These are phyloP conservation scores for Chesias legatella DNA, from an alignment of 2,888 invertebrate species.

Conservation along the genomic window DNA sequence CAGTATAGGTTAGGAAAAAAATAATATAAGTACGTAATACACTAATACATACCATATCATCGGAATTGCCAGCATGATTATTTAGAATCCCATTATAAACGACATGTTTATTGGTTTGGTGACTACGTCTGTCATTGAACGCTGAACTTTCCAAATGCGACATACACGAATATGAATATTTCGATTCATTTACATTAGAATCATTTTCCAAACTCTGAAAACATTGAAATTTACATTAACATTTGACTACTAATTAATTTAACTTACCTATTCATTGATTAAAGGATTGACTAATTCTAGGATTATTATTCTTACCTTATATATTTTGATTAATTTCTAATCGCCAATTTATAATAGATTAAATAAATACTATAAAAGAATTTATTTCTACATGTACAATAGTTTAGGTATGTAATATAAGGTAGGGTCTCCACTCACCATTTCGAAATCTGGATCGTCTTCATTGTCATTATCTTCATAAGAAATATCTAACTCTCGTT, in stretches of 20 bases:
- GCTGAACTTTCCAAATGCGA: slow-evolving; percentile 4
- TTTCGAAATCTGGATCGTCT: slow-evolving; percentile 15
- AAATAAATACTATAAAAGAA: too few relatives aligned
- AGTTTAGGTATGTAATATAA: too few relatives aligned
- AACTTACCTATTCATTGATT: too few relatives aligned
- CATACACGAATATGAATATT: slow-evolving; percentile 5
- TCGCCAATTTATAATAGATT: too few relatives aligned
- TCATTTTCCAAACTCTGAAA: slow-evolving; percentile 15
- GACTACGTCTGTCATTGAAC: slow-evolving; percentile 1
- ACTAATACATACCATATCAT: slow-evolving; percentile 27
- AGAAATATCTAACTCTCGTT: slow-evolving; percentile 8
- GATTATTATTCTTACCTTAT: too few relatives aligned
- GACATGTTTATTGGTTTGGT: slow-evolving; percentile 14
- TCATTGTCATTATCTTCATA: slow-evolving; percentile 16
- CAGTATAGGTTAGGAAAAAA: too few relatives aligned
- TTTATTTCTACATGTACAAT: too few relatives aligned
- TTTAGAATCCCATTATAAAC: slow-evolving; percentile 20
- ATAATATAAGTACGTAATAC: not conserved
- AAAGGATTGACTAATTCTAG: too few relatives aligned
- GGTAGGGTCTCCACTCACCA: slow-evolving; percentile 4
- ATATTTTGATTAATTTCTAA: too few relatives aligned
- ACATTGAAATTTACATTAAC: slow-evolving; percentile 1
- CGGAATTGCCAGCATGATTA: slow-evolving; percentile 26
- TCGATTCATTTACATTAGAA: slow-evolving; percentile 4
- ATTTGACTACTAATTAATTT: too few relatives aligned